Base-by-base conservation (phyloP, 2,888 invertebrate genomes). In the Cosmopolites sordidus region DNA sequence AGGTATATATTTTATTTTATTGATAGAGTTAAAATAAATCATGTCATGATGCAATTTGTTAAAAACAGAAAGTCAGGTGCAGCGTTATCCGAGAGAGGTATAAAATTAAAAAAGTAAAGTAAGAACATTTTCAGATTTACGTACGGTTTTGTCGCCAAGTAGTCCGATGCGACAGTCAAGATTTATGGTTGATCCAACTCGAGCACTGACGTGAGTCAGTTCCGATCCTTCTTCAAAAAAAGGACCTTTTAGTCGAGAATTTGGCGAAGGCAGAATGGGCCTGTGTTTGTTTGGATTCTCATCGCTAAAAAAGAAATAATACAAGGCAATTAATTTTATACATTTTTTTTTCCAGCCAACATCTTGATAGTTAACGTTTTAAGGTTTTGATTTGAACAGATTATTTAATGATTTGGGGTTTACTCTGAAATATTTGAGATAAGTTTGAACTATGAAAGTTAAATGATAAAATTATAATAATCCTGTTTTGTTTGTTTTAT, bases 121-220 rank as follows among this genome's bases (percentile, higher is more conserved):
- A 47, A 30, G 29, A 45, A 17, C 40, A 29, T 48, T 40, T 29
- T 29, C 33, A 41, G 41, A 40, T 48, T 50, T 48, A 70, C 78
- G 76, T 64, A 81, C 81, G 70, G 79, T 79, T 72, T 79, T 79
- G 66, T 80, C 79, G 55, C 80, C 79, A 11, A 82, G 76, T 65
- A 82, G 74, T 45, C 80, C 81, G 55, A 82, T 80, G 56, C 78
- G 75, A 68, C 82, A 82, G 68, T 82, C 79, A 18, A 82, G 73
- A 47, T 75, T 71, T 38, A 81, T 79, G 16, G 78, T 80, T 55
- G 76, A 78, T 44, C 82, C 82, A 55, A 81, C 78, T 58, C 80
- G 74, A 5, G 79, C 79, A 15, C 81, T 80, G 51, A 81, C 72
- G 63, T 81, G 81, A 60, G 75, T 70, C 37, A 76, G 76, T 51